Conservation (phyloP, 1,140 invertebrate species). For the Papilio machaon region DNA sequence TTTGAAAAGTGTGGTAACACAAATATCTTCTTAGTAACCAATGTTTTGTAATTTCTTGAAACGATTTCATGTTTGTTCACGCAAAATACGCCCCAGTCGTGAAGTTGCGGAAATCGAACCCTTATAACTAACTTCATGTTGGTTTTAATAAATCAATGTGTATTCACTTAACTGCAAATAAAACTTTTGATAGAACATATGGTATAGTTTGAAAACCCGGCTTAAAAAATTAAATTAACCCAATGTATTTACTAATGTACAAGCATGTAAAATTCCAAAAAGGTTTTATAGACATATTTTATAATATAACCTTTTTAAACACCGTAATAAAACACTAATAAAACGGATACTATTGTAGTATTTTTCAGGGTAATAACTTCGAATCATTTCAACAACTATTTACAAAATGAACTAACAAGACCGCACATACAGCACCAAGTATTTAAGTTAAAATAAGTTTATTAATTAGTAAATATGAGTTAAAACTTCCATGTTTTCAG, state of each 20-base stretch:
- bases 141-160: not conserved
- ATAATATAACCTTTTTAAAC: slow-evolving; percentile 2
- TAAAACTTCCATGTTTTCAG: no score
- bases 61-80: no score
- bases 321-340: not conserved
- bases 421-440: no score
- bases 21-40: not conserved
- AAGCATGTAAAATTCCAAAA: not conserved
- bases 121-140: not conserved
- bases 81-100: no score
- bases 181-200: not conserved
- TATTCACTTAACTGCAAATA: not conserved
- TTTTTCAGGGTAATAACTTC: no score
- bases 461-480: no score
- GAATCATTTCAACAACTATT: no score
- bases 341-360: no score
- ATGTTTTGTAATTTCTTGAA: not conserved
- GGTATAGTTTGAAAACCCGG: not conserved
- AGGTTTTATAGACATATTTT: not conserved
- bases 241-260: not conserved
- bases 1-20: not conserved
- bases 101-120: no score
- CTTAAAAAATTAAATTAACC: not conserved
- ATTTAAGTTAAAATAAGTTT: no score
- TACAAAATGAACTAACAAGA: no score